phyloP scores from a whole-genome alignment of 2,888 invertebrate species.

The Polydrusus tereticollis region DNA sequence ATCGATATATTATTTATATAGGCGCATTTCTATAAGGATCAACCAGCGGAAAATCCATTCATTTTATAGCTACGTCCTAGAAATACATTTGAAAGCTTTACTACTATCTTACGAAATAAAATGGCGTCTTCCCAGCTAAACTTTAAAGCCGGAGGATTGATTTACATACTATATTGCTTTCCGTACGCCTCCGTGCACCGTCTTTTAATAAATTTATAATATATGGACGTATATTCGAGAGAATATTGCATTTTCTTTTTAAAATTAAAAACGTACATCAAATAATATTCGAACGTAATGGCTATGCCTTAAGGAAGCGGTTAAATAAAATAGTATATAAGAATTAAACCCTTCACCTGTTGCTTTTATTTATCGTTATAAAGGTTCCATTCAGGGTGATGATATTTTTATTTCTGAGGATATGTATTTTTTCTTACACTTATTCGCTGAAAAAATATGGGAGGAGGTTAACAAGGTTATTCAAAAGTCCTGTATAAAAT shows the following conservation, averaged over 20 bases:
- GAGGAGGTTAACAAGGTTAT: too few species aligned
- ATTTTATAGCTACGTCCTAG: neutral
- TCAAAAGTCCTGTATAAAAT: too few species aligned
- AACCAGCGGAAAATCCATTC: neutral
- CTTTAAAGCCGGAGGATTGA: constrained; percentile 14
- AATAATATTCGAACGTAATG: neutral
- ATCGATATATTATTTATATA: neutral
- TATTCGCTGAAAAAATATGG: too few species aligned
- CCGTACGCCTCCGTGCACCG: constrained; percentile 14
- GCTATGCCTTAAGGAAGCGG: too few species aligned
- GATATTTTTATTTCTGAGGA: too few species aligned
- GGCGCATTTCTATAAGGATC: neutral
- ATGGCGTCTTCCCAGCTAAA: constrained; percentile 11
- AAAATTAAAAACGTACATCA: constrained; percentile 4
- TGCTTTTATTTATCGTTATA: too few species aligned
- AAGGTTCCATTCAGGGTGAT: too few species aligned
- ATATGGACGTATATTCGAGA: constrained; percentile 10
- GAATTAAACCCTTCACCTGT: too few species aligned
- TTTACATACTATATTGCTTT: constrained; percentile 35
- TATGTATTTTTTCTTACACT: too few species aligned
- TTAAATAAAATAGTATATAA: too few species aligned
- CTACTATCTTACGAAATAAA: neutral
- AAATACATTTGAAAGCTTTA: neutral
- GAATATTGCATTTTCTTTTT: constrained; percentile 12
- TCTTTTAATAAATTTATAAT: constrained; percentile 26